Percentiles rank a stretch among this genome's conserved stretches.
Conservation (phyloP, 2,113 vertebrate genomes). For the Oryzias celebensis region DNA sequence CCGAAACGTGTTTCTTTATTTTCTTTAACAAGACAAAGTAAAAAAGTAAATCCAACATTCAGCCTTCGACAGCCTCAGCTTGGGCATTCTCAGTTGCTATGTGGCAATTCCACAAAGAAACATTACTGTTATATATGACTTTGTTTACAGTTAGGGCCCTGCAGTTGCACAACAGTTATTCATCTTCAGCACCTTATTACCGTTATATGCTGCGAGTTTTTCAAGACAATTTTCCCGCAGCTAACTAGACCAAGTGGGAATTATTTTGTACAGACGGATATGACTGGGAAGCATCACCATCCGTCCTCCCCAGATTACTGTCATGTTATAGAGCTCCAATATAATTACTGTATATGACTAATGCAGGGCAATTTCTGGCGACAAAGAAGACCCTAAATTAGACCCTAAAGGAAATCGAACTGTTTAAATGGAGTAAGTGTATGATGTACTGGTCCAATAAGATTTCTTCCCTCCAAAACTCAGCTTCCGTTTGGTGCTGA, state of each 20-base stretch:
- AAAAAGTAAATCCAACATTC: conserved; percentile 7
- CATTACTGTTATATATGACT: conserved; percentile 70
- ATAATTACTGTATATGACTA: conserved; percentile 84
- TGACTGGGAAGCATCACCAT: conserved; percentile 84
- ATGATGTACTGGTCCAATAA: conserved; percentile 67
- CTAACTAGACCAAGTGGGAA: conserved; percentile 90
- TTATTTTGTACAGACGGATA: conserved; percentile 83
- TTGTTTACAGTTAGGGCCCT: conserved; percentile 61
- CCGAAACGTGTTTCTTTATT: too few species aligned
- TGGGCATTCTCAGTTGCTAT: conserved; percentile 26
- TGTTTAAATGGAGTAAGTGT: conserved; percentile 62
- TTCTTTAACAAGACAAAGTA: too few species aligned
- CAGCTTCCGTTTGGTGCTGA: conserved; percentile 28
- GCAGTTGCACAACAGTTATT: conserved; percentile 73
- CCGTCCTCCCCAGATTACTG: conserved; percentile 88
- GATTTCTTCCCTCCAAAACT: conserved; percentile 43
- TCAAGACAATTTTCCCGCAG: conserved; percentile 82
- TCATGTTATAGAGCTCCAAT: conserved; percentile 83
- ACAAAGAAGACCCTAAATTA: conserved; percentile 70
- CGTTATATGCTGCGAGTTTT: conserved; percentile 84
- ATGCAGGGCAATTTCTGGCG: conserved; percentile 77
- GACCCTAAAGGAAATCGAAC: conserved; percentile 70
- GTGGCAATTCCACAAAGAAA: conserved; percentile 50
- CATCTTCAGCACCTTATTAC: conserved; percentile 81
- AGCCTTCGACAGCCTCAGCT: conserved; percentile 52